A percentile compares a stretch with the other conserved stretches of the same genome.
phyloP scores from a whole-genome alignment of 2,888 invertebrate genomes.

The Phrixothrix hirtus region DNA sequence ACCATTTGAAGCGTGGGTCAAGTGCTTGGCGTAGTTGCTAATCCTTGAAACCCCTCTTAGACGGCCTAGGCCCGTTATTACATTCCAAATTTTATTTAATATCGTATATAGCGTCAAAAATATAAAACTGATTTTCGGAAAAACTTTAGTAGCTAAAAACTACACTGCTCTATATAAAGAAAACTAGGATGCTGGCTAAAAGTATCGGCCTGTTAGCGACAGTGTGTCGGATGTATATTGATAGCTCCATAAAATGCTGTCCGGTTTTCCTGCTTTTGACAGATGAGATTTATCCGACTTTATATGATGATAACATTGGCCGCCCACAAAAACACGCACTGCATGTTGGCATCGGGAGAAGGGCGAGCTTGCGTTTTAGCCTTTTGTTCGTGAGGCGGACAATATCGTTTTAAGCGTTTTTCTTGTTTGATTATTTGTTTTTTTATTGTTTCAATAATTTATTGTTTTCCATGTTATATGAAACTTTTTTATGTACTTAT shows the following conservation, averaged over 20 bases:
- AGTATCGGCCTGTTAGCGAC: constrained; percentile 45
- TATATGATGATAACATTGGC: constrained; percentile 43
- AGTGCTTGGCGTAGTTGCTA: constrained; percentile 45
- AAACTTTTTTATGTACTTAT: no score
- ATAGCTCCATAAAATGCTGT: constrained; percentile 55
- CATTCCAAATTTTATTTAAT: constrained; percentile 41
- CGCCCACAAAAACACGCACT: constrained; percentile 47
- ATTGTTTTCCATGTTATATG: no score
- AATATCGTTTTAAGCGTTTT: constrained; percentile 1
- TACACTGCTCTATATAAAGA: no score
- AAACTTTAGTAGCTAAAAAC: no score
- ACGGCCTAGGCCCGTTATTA: constrained; percentile 37
- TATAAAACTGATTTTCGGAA: constrained; percentile 3
- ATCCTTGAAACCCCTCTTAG: constrained; percentile 31
- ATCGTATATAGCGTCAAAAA: constrained; percentile 29
- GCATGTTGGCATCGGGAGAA: constrained; percentile 21
- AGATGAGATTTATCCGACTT: constrained; percentile 55
- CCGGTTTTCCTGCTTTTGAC: constrained; percentile 51
- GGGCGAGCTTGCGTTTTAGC: constrained; percentile 14
- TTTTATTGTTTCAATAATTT: no score
- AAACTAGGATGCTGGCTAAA: constrained; percentile 7
- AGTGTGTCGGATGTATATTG: constrained; percentile 56
- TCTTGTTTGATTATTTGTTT: no score
- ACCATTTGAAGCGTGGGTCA: constrained; percentile 53
- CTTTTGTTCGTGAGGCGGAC: constrained; percentile 16